These are phyloP conservation scores for Cerastoderma edule DNA, from an alignment of 2,888 invertebrate genomes.

Conservation along the genomic window DNA sequence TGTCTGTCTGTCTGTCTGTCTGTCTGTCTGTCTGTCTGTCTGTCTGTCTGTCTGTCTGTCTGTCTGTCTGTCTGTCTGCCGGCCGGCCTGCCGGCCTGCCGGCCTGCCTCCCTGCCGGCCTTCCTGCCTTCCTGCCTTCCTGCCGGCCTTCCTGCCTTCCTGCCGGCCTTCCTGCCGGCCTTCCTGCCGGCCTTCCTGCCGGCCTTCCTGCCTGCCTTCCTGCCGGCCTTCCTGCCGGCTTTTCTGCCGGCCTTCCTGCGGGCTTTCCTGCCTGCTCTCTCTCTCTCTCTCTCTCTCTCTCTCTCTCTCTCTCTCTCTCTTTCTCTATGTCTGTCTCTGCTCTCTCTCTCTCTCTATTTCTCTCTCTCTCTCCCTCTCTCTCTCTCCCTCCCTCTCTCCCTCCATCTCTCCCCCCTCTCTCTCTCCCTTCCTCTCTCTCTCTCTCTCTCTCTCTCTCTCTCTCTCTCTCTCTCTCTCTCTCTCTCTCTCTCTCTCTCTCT, in stretches of 20 bases:
- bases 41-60: not conserved
- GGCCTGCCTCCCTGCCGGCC: not conserved
- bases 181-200: not conserved
- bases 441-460: not conserved
- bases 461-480: not conserved
- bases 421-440: not conserved
- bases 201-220: not conserved
- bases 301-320: constrained; percentile 8
- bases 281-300: not conserved
- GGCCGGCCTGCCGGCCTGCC: not conserved
- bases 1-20: not conserved
- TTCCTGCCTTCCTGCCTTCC: not conserved
- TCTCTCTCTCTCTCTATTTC: not conserved
- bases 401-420: not conserved
- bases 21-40: not conserved
- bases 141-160: not conserved
- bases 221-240: not conserved
- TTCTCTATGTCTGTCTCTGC: constrained; percentile 12
- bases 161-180: not conserved
- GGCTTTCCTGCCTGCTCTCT: not conserved
- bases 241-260: not conserved
- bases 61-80: not conserved
- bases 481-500: not conserved
- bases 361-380: not conserved
- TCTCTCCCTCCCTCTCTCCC: not conserved